Conservation (phyloP, 2,113 vertebrate species). For the Beaufortia kweichowensis region DNA sequence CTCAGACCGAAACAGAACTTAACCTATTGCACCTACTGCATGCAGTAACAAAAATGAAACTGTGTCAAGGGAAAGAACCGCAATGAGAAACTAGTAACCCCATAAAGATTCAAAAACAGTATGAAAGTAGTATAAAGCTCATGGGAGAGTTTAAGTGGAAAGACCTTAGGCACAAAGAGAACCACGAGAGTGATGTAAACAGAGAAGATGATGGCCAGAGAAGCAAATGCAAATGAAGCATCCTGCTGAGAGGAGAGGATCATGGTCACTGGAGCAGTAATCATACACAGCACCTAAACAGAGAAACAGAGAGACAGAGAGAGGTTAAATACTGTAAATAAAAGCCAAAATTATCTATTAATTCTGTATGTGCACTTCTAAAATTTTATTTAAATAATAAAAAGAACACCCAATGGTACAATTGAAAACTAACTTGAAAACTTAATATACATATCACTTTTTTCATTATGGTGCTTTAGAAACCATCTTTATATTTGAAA, state of each 20-base stretch:
- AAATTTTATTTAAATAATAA: too few relatives aligned
- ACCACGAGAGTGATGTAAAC: conserved; percentile 95
- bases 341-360: too few relatives aligned
- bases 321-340: not conserved
- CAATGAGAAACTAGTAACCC: not conserved
- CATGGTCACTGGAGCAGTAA: conserved; percentile 95
- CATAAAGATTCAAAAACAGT: not conserved
- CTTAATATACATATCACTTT: too few relatives aligned
- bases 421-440: too few relatives aligned
- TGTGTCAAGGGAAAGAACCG: not conserved
- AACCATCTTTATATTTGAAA: too few relatives aligned
- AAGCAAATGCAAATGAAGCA: conserved; percentile 91
- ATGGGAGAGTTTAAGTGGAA: not conserved
- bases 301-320: conserved; percentile 9
- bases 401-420: too few relatives aligned
- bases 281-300: conserved; percentile 88
- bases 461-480: too few relatives aligned
- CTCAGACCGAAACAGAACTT: not conserved
- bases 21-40: not conserved
- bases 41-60: not conserved
- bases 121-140: not conserved
- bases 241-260: conserved; percentile 96
- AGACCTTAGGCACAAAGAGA: conserved; percentile 94
- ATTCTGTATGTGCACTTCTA: too few relatives aligned
- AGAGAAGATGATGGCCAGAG: conserved; percentile 90